Percentiles rank a stretch among this genome's conserved stretches.
phyloP scores from a whole-genome alignment of 2,797 vertebrate genomes.

The Triplophysa yarkandensis region DNA sequence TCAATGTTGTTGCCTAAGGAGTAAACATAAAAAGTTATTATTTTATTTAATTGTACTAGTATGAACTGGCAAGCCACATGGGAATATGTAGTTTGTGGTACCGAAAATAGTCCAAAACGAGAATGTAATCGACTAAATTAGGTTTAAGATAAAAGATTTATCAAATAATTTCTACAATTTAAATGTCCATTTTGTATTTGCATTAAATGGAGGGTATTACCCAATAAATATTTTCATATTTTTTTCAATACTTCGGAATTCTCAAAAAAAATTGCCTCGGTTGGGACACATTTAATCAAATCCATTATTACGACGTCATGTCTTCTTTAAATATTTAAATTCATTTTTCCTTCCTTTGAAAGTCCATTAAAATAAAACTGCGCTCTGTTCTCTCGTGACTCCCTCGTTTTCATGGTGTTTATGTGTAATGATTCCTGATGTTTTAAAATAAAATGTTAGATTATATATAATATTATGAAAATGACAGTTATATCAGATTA shows the following conservation, averaged over 20 bases:
- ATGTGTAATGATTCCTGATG: slow-evolving; percentile 7
- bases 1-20: slow-evolving; percentile 77
- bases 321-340: background rate
- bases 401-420: background rate
- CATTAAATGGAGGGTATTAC: too few species aligned
- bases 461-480: background rate
- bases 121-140: slow-evolving; percentile 68
- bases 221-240: too few species aligned
- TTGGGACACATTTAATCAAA: background rate
- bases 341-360: background rate
- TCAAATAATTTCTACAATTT: slow-evolving; percentile 56
- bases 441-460: slow-evolving; percentile 5
- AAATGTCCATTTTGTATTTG: background rate
- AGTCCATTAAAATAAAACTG: background rate
- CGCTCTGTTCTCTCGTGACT: background rate
- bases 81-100: slow-evolving; percentile 66
- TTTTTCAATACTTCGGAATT: too few species aligned
- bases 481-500: background rate
- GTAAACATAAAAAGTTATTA: slow-evolving; percentile 60
- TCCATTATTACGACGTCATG: background rate
- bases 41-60: slow-evolving; percentile 51
- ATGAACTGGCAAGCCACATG: slow-evolving; percentile 73
- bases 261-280: too few species aligned
- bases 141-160: slow-evolving; percentile 54
- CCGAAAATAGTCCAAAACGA: slow-evolving; percentile 69